These are phyloP conservation scores for Callospermophilus lateralis DNA, from an alignment of 2,113 vertebrate genomes.

Conservation along the genomic window DNA sequence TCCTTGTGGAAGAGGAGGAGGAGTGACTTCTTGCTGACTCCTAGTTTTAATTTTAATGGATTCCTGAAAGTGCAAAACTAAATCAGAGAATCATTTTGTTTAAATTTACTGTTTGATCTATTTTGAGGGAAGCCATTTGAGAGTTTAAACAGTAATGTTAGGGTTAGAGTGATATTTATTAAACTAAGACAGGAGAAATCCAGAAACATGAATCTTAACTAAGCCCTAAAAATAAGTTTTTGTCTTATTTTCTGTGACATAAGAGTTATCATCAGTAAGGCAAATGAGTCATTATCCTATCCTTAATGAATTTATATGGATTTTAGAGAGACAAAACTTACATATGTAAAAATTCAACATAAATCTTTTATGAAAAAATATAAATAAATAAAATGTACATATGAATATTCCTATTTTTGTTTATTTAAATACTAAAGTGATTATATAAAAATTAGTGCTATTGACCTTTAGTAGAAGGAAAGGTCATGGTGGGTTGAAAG, in stretches of 20 bases:
- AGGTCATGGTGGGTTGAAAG: background rate
- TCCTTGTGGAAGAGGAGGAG: slow-evolving; percentile 1
- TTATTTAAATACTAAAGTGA: background rate
- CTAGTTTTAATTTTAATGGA: slow-evolving; percentile 57
- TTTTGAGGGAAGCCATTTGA: background rate
- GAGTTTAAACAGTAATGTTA: background rate
- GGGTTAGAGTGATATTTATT: background rate
- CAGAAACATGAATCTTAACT: slow-evolving; percentile 39
- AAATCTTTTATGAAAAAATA: background rate
- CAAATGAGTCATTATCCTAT: background rate
- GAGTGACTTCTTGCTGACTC: slow-evolving; percentile 48
- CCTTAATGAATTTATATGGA: background rate
- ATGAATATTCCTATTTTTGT: background rate
- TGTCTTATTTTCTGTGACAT: background rate
- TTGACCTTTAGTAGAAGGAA: background rate
- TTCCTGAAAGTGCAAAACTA: slow-evolving; percentile 43
- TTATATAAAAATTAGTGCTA: background rate
- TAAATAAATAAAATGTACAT: background rate
- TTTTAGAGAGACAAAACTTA: background rate
- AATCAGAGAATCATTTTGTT: slow-evolving; percentile 34
- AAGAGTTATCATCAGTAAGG: background rate
- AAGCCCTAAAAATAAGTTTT: slow-evolving; percentile 36
- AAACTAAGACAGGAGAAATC: background rate
- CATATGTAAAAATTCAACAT: background rate
- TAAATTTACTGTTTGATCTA: slow-evolving; percentile 28